Percentiles rank a stretch among this genome's conserved stretches.
Evolutionary conservation across 2,113 vertebrate species (phyloP).

Genomic region (Mustela lutreola): DNA sequence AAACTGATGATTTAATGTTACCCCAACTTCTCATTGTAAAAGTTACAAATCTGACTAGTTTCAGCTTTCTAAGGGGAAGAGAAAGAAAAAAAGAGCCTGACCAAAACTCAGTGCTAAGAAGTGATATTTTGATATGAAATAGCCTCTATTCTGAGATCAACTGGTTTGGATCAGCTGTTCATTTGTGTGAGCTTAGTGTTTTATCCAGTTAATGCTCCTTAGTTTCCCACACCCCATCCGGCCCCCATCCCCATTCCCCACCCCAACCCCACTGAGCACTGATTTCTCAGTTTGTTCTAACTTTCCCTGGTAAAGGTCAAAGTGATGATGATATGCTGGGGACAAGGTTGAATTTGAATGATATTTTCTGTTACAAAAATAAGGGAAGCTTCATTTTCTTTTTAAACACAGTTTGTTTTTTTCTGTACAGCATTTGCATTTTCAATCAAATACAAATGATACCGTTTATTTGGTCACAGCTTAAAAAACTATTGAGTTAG

Average conservation of each 20-base stretch:
- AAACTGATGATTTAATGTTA: constrained; percentile 14
- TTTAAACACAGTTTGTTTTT: background rate
- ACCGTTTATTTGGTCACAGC: constrained; percentile 21
- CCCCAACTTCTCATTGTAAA: background rate
- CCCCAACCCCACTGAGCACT: background rate
- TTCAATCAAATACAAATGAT: background rate
- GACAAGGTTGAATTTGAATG: background rate
- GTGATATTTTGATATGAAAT: background rate
- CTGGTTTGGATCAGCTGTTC: background rate
- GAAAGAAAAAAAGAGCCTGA: background rate
- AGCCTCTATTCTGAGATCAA: background rate
- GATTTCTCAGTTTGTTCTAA: background rate
- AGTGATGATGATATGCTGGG: background rate
- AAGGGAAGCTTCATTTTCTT: background rate
- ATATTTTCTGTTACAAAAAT: constrained; percentile 3
- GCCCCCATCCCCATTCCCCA: background rate
- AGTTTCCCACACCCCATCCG: fast-evolving
- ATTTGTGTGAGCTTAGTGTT: background rate
- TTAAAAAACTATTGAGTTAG: background rate
- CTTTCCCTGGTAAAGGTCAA: constrained; percentile 11
- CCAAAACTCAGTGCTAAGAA: background rate
- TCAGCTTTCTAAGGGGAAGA: constrained; percentile 42
- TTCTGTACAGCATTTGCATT: background rate
- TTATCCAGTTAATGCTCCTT: background rate
- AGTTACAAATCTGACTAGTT: background rate